A percentile compares a stretch with the other conserved stretches of the same genome.
Conservation (phyloP, 2,888 invertebrate species). For the Cheilosia scutellata region DNA sequence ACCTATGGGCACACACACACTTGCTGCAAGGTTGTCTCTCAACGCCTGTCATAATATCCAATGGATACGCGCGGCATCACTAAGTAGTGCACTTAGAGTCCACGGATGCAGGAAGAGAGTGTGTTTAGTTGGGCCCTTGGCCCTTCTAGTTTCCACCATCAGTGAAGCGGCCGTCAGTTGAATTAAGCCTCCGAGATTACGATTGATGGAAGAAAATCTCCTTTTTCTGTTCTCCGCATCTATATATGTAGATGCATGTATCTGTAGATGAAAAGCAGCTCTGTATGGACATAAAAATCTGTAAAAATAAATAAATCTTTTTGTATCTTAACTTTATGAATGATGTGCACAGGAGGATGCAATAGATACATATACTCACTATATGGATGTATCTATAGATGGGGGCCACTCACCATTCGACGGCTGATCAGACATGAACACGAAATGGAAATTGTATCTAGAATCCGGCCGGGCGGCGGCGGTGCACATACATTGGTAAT, state of each 20-base stretch:
- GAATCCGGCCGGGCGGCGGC: not conserved
- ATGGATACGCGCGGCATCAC: slow-evolving; percentile 18
- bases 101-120: slow-evolving; percentile 41
- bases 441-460: slow-evolving; percentile 68
- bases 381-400: slow-evolving; percentile 10
- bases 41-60: slow-evolving; percentile 73
- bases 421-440: slow-evolving; percentile 67
- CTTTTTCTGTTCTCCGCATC: slow-evolving; percentile 37
- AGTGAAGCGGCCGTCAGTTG: slow-evolving; percentile 50
- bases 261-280: slow-evolving; percentile 20
- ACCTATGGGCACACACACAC: slow-evolving; percentile 44
- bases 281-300: slow-evolving; percentile 41
- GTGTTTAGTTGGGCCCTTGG: not conserved
- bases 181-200: slow-evolving; percentile 69
- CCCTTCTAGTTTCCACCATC: not conserved
- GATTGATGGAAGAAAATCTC: slow-evolving; percentile 71
- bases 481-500: slow-evolving; percentile 42
- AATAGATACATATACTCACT: slow-evolving; percentile 15
- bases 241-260: slow-evolving; percentile 4
- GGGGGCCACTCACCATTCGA: slow-evolving; percentile 51
- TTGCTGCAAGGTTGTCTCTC: slow-evolving; percentile 74
- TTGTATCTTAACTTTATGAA: slow-evolving; percentile 64
- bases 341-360: slow-evolving; percentile 74
- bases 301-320: slow-evolving; percentile 50
- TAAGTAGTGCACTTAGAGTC: slow-evolving; percentile 68